Evolutionary conservation across 2,888 invertebrate species (phyloP), one percentile per base, ranked within the genome.

Genomic region (Plebejus anna): DNA sequence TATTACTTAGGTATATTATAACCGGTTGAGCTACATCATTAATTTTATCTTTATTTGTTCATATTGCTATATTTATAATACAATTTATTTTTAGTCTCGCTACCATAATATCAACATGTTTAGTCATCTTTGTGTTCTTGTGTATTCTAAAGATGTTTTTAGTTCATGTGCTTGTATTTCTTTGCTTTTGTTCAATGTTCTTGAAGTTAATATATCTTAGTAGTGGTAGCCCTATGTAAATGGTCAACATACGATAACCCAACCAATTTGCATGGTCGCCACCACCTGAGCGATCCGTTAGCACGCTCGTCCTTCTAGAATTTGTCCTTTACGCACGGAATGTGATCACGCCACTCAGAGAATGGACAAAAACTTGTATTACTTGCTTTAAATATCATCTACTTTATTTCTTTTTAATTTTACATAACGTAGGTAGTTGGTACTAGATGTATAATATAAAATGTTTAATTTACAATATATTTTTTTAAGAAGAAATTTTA

Each of bases 241-340:
- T 83, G 83, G 85, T 84, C 84, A 84, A 85, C 81, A 84, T 78
- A 81, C 83, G 84, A 79, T 79, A 80, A 85, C 78, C 84, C 86
- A 80, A 76, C 86, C 84, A 80, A 83, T 81, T 86, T 83, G 78
- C 78, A 80, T 76, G 81, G 82, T 75, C 79, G n/a, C 75, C 75
- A 77, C 76, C 80, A 78, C 79, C 80, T 77, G 77, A 36, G 76
- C 76, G 79, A 76, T 76, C 71, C 77, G 71, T 77, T 75, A 70
- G 76, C 22, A 51, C 66, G 70, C 57, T 76, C 76, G 77, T 71
- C 76, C 78, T 81, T 79, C 78, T 80, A 59, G 71, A 80, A 79
- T 79, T 75, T 75, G 79, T 77, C 79, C 78, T 78, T 70, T 78
- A 76, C 79, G 78, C 77, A 77, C 79, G 84, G 85, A 84, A 85